phyloP scores from a whole-genome alignment of 2,113 vertebrate species.

The Uropsilus gracilis region DNA sequence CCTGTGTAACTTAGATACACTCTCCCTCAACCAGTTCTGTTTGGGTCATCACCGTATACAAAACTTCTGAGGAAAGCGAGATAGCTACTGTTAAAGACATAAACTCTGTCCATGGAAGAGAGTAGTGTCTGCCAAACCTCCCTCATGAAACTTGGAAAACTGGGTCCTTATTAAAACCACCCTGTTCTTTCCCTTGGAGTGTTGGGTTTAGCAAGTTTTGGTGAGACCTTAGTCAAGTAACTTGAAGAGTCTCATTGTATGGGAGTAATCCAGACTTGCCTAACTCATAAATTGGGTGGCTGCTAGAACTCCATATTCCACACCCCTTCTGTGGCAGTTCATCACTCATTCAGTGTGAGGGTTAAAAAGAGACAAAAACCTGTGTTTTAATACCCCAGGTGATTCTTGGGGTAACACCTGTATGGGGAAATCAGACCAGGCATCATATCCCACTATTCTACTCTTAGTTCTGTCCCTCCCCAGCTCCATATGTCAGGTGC shows the following conservation, averaged over 20 bases:
- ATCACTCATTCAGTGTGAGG: accelerated
- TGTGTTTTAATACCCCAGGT: no score
- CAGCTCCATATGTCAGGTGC: neutral
- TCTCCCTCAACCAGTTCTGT: neutral
- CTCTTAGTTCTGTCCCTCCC: neutral
- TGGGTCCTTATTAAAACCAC: neutral
- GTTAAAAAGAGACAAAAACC: neutral
- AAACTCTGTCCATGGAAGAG: neutral
- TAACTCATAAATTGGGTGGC: neutral
- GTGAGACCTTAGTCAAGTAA: neutral
- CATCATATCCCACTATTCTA: neutral
- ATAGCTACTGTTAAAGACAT: accelerated
- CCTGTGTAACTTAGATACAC: neutral
- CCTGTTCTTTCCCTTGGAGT: neutral
- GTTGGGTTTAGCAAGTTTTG: neutral
- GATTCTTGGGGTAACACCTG: neutral
- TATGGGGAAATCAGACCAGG: no score
- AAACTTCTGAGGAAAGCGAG: neutral
- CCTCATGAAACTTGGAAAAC: neutral
- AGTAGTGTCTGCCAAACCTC: neutral
- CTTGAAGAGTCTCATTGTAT: neutral
- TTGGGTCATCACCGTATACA: neutral
- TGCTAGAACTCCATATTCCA: neutral
- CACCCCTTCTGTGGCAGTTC: neutral
- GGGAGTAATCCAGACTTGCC: neutral